These are phyloP conservation scores for Oreochromis tanganicae DNA, from an alignment of 2,113 vertebrate species.

Conservation along the genomic window DNA sequence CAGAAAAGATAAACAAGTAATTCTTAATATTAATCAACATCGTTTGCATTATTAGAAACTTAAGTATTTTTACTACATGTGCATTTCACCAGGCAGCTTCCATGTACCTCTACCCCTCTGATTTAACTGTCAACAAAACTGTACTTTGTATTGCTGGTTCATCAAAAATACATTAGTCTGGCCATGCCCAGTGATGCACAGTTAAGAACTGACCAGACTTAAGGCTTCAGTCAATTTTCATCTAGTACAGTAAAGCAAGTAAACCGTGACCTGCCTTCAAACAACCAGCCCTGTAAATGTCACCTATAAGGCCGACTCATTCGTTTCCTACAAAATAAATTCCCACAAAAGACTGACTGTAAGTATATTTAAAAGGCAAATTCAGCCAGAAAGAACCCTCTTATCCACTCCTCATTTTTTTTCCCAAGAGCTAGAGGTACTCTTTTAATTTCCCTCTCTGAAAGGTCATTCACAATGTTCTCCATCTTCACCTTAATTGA, in stretches of 20 bases:
- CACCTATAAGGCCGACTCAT: conserved; percentile 58
- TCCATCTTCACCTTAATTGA: conserved; percentile 73
- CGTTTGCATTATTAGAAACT: background rate
- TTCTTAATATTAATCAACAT: background rate
- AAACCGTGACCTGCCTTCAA: conserved; percentile 53
- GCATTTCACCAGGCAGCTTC: background rate
- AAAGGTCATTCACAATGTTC: conserved; percentile 74
- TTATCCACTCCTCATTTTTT: conserved; percentile 40
- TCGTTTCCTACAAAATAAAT: conserved; percentile 70
- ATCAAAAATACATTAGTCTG: conserved; percentile 31
- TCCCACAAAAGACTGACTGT: conserved; percentile 60
- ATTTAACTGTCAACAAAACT: conserved; percentile 33
- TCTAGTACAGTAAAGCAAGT: conserved; percentile 56
- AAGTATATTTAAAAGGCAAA: conserved; percentile 74
- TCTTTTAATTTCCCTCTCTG: conserved; percentile 73
- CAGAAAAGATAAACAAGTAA: background rate
- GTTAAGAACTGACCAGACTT: conserved; percentile 48
- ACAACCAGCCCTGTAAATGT: conserved; percentile 64
- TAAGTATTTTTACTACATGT: background rate
- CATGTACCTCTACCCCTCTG: background rate
- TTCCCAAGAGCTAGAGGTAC: conserved; percentile 68
- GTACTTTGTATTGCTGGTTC: conserved; percentile 27
- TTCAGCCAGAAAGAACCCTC: conserved; percentile 61
- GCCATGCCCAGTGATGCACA: conserved; percentile 1
- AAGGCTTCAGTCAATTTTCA: conserved; percentile 61